These are phyloP conservation scores for Drosophila algonquin DNA, from an alignment of 2,888 invertebrate species.

Conservation along the genomic window DNA sequence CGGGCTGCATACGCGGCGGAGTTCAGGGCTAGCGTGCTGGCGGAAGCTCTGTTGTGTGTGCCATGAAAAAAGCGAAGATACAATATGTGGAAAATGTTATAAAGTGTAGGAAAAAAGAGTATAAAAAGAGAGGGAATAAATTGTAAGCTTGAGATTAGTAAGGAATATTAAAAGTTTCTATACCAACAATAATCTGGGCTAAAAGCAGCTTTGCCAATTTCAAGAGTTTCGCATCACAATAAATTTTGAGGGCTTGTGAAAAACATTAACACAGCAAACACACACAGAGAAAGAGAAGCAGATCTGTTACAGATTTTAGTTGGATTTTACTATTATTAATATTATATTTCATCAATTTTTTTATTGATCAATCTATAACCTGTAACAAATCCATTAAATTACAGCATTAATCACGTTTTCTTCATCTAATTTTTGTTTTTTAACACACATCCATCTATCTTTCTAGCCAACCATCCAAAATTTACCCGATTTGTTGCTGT, in stretches of 20 bases:
- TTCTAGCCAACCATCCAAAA: constrained; percentile 29
- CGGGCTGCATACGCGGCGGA: constrained; percentile 57
- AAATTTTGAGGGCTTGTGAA: constrained; percentile 48
- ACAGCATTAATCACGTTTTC: constrained; percentile 1
- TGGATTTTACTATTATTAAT: background rate
- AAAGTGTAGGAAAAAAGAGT: constrained; percentile 9
- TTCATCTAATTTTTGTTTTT: constrained; percentile 1
- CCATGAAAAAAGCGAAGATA: constrained; percentile 37
- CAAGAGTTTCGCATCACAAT: constrained; percentile 16
- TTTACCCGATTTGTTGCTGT: constrained; percentile 82
- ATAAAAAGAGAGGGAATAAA: background rate
- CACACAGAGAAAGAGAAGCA: constrained; percentile 20
- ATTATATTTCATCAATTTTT: no score
- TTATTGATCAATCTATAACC: background rate
- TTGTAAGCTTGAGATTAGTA: background rate
- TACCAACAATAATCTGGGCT: constrained; percentile 8
- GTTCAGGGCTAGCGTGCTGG: constrained; percentile 80
- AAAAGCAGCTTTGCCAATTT: constrained; percentile 44
- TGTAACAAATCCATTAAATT: background rate
- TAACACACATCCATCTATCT: constrained; percentile 21
- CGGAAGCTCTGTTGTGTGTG: constrained; percentile 76
- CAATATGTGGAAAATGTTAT: constrained; percentile 5
- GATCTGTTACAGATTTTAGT: constrained; percentile 6
- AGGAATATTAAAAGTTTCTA: background rate
- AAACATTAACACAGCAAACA: constrained; percentile 33